Percentiles rank a stretch among this genome's conserved stretches.
Conservation (phyloP, 2,888 invertebrate species). For the Pediacus dermestoides region DNA sequence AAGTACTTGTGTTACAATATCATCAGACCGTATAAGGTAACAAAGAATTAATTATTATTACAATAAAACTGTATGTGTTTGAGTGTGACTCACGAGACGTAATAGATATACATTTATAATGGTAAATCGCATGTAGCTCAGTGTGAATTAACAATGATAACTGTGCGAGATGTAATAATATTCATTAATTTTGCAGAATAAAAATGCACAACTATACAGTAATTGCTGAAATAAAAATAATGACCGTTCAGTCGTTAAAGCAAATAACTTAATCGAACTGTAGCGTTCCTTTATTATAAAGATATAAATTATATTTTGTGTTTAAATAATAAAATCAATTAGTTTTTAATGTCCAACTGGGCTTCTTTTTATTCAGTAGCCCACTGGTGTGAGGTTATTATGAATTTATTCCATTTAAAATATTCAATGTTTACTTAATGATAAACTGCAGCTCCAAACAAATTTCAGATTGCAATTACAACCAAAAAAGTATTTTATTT, state of each 20-base stretch:
- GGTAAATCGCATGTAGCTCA: no score
- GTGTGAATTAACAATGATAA: no score
- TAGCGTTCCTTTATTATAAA: slow-evolving; percentile 4
- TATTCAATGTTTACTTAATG: no score
- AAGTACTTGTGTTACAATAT: slow-evolving; percentile 24
- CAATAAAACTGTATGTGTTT: slow-evolving; percentile 20
- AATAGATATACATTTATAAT: no score
- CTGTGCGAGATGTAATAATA: slow-evolving; percentile 1
- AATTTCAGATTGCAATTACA: no score
- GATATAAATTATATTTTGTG: slow-evolving; percentile 12
- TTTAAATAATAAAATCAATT: slow-evolving; percentile 16
- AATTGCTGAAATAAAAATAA: slow-evolving; percentile 2
- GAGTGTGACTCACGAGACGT: no score
- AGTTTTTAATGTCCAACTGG: slow-evolving; percentile 9
- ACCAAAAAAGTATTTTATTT: no score
- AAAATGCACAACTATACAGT: slow-evolving; percentile 2
- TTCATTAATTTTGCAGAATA: not conserved
- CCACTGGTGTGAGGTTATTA: no score
- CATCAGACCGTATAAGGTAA: slow-evolving; percentile 24
- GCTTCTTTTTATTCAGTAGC: no score
- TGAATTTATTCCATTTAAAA: no score
- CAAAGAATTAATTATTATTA: slow-evolving; percentile 25
- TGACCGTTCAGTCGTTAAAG: slow-evolving; percentile 2
- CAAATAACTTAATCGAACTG: slow-evolving; percentile 13
- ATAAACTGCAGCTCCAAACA: no score